Evolutionary conservation across 2,113 vertebrate genomes (phyloP), one percentile per base, ranked within the genome.

Genomic region (Macaca nemestrina): DNA sequence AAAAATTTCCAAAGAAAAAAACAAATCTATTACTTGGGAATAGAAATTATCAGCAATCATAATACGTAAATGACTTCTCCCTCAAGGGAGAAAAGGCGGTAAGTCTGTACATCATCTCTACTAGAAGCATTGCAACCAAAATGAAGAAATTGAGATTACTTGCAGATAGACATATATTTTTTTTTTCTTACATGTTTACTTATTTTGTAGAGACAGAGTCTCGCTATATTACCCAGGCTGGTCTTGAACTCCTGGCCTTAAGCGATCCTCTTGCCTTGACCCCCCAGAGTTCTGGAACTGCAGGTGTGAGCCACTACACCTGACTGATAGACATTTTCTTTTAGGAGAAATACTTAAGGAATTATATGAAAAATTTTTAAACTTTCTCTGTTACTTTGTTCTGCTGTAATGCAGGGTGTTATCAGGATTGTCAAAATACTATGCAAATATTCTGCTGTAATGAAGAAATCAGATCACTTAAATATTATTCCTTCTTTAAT

Each of bases 41-140:
- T 78, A 86, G 30, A 96, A 84, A 95, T 83, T 88, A 84, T 75
- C n/a, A 96, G 45, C 82, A 95, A 22, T 50, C 88, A 72, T 64
- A 13, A 18, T 76, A 76, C 85, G 43, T 95, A 97, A 94, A 70
- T 64, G 5, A 92, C 43, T 92, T 96, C 67, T 80, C 14, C 72
- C 22, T 95, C 61, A 76, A 81, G 45, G 8, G 55, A 82, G 40
- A 92, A 90, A 93, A 92, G 22, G 18, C 50, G 67, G 0, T 45
- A 96, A 79, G 22, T 83, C 48, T 89, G 4, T 40, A 45, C 16
- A 20, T 52, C 5, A 76, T 95, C 16, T 70, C 10, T 0, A 12
- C 50, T 43, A 57, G 25, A 91, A 22, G 48, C 18, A 2, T 48
- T 88, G 30, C 43, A 82, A 67, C 67, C 38, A 82, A 73, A 88